Conservation (phyloP, 2,113 vertebrate species). For the Hypomesus transpacificus region DNA sequence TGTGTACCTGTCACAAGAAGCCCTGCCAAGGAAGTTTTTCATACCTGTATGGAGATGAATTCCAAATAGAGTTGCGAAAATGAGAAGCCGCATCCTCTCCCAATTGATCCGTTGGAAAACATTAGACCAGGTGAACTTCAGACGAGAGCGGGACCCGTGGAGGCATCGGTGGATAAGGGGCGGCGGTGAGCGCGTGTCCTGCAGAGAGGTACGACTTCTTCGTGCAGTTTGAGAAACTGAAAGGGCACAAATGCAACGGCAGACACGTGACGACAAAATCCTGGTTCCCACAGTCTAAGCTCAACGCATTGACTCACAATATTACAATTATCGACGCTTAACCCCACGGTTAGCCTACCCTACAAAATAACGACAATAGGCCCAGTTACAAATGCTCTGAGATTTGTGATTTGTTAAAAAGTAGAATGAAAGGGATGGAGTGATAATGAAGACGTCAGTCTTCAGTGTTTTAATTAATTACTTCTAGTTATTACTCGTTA, state of each 20-base stretch:
- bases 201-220: neutral
- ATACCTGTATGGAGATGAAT: constrained; percentile 65
- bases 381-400: too few relatives aligned
- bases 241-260: neutral
- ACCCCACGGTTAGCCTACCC: too few relatives aligned
- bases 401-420: too few relatives aligned
- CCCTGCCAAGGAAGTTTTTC: constrained; percentile 12
- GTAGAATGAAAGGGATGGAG: neutral
- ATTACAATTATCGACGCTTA: too few relatives aligned
- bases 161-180: constrained; percentile 19
- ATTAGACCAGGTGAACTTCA: constrained; percentile 51
- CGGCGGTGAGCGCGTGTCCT: too few relatives aligned
- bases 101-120: constrained; percentile 43
- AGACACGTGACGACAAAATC: neutral
- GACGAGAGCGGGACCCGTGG: constrained; percentile 14
- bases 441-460: neutral
- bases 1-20: neutral
- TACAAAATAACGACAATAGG: too few relatives aligned
- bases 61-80: constrained; percentile 66
- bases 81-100: constrained; percentile 68
- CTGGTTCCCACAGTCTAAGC: too few relatives aligned
- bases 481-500: constrained; percentile 53
- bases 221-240: neutral
- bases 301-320: too few relatives aligned
- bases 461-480: constrained; percentile 34